Evolutionary conservation across 2,797 vertebrate species (phyloP).

Genomic region (Alosa sapidissima): DNA sequence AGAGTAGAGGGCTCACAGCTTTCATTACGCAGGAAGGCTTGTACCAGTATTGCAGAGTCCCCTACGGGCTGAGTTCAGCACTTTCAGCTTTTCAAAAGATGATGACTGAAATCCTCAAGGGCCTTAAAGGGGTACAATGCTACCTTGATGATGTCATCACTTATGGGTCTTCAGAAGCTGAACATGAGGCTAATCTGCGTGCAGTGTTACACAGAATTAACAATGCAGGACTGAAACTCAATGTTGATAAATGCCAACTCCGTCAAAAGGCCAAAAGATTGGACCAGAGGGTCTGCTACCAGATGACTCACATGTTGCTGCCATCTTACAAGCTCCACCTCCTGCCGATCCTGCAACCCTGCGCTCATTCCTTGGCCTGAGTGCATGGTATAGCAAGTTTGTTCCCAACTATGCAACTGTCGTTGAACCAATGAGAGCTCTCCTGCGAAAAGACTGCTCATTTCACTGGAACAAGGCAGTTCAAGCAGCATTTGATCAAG

Average conservation of each 20-base stretch:
- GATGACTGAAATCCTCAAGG: not conserved
- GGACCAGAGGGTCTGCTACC: conserved; percentile 29
- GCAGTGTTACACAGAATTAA: not conserved
- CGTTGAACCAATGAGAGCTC: conserved; percentile 41
- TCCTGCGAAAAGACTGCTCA: conserved; percentile 26
- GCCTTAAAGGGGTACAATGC: not conserved
- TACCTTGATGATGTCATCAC: no score
- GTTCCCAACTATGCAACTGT: conserved; percentile 38
- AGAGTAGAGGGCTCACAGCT: not conserved
- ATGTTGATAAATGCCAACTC: conserved; percentile 9
- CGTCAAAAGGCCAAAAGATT: conserved; percentile 17
- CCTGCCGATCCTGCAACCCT: conserved; percentile 37
- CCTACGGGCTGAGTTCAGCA: not conserved
- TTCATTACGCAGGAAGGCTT: conserved; percentile 31
- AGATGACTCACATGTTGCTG: conserved; percentile 25
- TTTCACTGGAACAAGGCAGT: conserved; percentile 9
- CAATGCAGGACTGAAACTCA: conserved; percentile 8
- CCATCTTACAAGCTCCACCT: conserved; percentile 30
- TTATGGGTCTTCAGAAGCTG: no score
- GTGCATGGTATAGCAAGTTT: conserved; percentile 42
- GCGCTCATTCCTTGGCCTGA: conserved; percentile 33
- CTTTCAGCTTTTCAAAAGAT: not conserved
- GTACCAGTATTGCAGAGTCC: not conserved
- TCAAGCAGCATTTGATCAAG: conserved; percentile 35
- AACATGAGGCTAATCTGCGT: no score